Evolutionary conservation across 2,888 invertebrate genomes (phyloP), one percentile per base, ranked within the genome.

Genomic region (Catocala sponsa): DNA sequence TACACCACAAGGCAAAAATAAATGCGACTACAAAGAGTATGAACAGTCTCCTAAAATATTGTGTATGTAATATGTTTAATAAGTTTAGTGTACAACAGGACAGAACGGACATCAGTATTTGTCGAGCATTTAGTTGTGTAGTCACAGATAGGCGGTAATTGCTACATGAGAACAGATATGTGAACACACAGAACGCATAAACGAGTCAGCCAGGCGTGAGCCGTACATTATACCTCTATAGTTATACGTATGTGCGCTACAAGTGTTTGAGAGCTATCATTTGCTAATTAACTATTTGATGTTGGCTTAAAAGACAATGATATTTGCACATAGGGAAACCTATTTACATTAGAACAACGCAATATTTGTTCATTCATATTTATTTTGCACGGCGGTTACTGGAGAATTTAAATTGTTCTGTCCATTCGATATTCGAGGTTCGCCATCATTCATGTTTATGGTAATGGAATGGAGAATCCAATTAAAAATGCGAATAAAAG

Each of bases 281-380:
- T 68, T 56, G 35, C 35, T 75, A 61, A 72, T 68, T 63, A 59
- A 58, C 46, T 38, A 38, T 59, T 66, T 59, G 43, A 43, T 47
- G 11, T 48, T 35, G 49, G 49, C 47, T 65, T 60, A 50, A 56
- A 75, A 68, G 52, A 55, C 38, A 52, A 58, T 47, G 41, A 32
- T 52, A 41, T 41, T 41, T 58, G 46, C 32, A 52, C 32, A 47
- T 38, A 46, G 32, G 44, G 38, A 44, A 46, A 51, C 41, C 32
- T 51, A 1, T 51, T 57, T 44, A 15, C 33, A 44, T 38, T 25
- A 38, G 35, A 38, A 9, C 35, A 38, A 38, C 35, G 44, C 32
- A 38, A 35, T 44, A 11, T 43, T 51, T 50, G 25, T 12, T 51
- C 32, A 44, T 25, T 15, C 6, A 15, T 58, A 38, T 52, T 50